Base-by-base conservation (phyloP, 2,797 vertebrate genomes). In the Todus mexicanus region DNA sequence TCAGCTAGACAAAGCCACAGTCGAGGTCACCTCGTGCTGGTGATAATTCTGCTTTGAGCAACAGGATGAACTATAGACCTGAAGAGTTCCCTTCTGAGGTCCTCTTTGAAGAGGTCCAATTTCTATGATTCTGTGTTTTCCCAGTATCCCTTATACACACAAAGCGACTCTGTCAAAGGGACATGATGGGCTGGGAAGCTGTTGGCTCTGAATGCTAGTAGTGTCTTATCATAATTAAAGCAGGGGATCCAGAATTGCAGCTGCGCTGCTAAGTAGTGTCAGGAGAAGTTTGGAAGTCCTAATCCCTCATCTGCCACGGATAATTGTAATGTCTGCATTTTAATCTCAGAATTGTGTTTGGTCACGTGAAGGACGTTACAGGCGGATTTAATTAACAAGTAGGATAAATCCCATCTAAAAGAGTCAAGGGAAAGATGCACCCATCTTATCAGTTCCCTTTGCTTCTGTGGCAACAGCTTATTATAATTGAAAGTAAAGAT, bases 251-350 rank as follows among this genome's bases (percentile, higher is more conserved):
- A 94, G 87, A 80, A 63, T 1, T 89, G 92, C 87, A 96, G 92
- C 93, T 94, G 92, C 89, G 90, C 86, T 89, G 80, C 76, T 90
- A 74, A 95, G 79, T 3, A 94, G 90, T 80, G 78, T 95, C 94
- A 92, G 91, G 76, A 85, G 81, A 95, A 93, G 47, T 96, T 45
- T 93, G 86, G 86, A 84, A 95, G 81, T 83, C 94, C 91, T 96
- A 96, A 96, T 96, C 94, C 92, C 64, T 94, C 87, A 82, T 95
- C 87, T n/a, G 43, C 84, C 93, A 90, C 2, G 70, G 95, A 94
- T 95, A 95, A 96, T 91, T 93, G 91, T 93, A 86, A 96, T 94
- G 95, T 89, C 95, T 96, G 91, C 82, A 82, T 86, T 96, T 96
- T 96, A 96, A 96, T 96, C 92, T 88, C 84, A 40, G 94, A 95